phyloP scores from a whole-genome alignment of 2,797 vertebrate genomes.

The Pseudocheirus occidentalis region DNA sequence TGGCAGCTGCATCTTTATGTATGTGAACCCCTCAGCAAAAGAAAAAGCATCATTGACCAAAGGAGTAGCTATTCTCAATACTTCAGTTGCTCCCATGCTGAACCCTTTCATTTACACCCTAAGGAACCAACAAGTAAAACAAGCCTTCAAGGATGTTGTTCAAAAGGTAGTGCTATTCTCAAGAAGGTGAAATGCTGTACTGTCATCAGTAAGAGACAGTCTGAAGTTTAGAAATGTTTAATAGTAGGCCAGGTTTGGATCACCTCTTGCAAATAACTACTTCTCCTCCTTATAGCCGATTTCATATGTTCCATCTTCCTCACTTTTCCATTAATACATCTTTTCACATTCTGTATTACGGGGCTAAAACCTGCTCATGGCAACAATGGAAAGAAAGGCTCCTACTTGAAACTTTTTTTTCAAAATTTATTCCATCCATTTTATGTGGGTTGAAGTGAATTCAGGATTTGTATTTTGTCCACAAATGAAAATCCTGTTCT shows the following conservation, averaged over 20 bases:
- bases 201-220: background rate
- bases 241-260: background rate
- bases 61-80: constrained; percentile 73
- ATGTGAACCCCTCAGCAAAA: constrained; percentile 64
- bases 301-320: background rate
- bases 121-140: constrained; percentile 74
- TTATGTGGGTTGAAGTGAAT: background rate
- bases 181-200: constrained; percentile 43
- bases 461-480: background rate
- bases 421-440: background rate
- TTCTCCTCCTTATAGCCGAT: background rate
- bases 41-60: constrained; percentile 62
- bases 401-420: background rate
- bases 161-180: constrained; percentile 56
- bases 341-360: background rate
- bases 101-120: constrained; percentile 77
- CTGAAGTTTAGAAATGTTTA: background rate
- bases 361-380: background rate
- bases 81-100: constrained; percentile 72
- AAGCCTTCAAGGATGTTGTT: constrained; percentile 60
- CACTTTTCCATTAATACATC: background rate
- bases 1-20: constrained; percentile 75
- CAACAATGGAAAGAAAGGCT: background rate
- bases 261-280: background rate
- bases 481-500: background rate